These are phyloP conservation scores for Matsumurasca onukii DNA, from an alignment of 1,140 invertebrate genomes.

Conservation along the genomic window DNA sequence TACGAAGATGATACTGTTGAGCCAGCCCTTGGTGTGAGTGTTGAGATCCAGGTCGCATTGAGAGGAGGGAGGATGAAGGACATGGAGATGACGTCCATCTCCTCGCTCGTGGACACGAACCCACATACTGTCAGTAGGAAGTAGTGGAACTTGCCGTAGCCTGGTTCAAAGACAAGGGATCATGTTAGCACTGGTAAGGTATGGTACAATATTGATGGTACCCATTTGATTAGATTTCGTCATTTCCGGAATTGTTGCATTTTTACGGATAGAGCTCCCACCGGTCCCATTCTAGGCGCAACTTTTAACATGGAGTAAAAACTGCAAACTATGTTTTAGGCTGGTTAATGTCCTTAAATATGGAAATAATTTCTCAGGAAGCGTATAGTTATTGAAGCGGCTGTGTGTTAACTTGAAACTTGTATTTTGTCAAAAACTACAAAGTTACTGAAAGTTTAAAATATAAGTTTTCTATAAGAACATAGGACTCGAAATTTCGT, in stretches of 20 bases:
- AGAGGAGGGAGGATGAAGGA: constrained; percentile 89
- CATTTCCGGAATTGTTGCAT: background rate
- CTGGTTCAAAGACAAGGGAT: constrained; percentile 51
- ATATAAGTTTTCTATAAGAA: no score
- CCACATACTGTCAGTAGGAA: constrained; percentile 85
- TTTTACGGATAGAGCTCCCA: background rate
- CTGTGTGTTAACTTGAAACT: no score
- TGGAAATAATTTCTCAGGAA: no score
- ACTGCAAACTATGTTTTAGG: no score
- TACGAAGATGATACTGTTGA: constrained; percentile 59
- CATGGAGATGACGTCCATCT: constrained; percentile 94
- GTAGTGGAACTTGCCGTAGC: constrained; percentile 92
- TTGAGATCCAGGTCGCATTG: constrained; percentile 88
- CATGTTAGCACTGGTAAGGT: background rate
- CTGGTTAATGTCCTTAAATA: no score
- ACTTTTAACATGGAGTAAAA: no score
- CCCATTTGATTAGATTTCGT: background rate
- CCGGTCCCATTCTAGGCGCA: background rate
- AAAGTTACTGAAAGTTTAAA: no score
- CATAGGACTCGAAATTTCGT: no score
- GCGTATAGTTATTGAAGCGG: no score
- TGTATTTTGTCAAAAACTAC: no score
- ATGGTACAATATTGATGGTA: background rate
- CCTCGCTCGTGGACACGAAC: constrained; percentile 91
- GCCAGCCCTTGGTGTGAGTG: constrained; percentile 85